These are phyloP conservation scores for Chaetorhynchus papuensis DNA, from an alignment of 2,113 vertebrate genomes.

Conservation along the genomic window DNA sequence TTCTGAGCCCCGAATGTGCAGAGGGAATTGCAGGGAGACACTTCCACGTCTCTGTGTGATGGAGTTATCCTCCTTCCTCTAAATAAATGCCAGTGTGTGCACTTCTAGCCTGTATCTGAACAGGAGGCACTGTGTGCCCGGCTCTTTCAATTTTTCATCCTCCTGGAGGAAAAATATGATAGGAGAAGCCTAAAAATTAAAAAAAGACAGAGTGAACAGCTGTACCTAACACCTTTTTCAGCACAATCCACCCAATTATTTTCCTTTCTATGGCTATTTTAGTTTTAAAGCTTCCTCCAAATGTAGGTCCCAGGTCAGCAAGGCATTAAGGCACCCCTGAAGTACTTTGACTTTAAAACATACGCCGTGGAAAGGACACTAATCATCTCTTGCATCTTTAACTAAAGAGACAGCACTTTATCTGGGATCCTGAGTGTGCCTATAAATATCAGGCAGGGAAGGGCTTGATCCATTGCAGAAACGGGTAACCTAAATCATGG, in stretches of 20 bases:
- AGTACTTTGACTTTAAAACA: neutral
- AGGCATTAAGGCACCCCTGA: neutral
- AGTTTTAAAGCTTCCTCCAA: neutral
- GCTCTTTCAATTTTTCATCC: conserved; percentile 36
- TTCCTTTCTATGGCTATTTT: neutral
- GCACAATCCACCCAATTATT: conserved; percentile 20
- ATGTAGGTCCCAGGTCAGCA: neutral
- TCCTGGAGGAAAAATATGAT: conserved; percentile 8
- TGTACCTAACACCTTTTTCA: neutral
- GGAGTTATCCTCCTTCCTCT: neutral
- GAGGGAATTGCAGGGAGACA: neutral
- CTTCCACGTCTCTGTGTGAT: neutral
- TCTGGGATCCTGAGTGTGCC: neutral
- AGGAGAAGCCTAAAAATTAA: conserved; percentile 38
- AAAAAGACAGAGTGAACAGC: conserved; percentile 8
- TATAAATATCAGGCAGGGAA: conserved; percentile 43
- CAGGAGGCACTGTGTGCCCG: neutral
- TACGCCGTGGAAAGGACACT: neutral
- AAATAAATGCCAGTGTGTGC: neutral
- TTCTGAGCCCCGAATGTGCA: rapidly evolving
- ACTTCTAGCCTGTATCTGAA: neutral
- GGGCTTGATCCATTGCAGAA: neutral
- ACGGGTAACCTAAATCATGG: neutral
- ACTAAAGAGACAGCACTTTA: conserved; percentile 6
- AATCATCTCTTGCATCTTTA: conserved; percentile 2